Conservation (phyloP, 2,113 vertebrate genomes). For the Addax nasomaculatus region DNA sequence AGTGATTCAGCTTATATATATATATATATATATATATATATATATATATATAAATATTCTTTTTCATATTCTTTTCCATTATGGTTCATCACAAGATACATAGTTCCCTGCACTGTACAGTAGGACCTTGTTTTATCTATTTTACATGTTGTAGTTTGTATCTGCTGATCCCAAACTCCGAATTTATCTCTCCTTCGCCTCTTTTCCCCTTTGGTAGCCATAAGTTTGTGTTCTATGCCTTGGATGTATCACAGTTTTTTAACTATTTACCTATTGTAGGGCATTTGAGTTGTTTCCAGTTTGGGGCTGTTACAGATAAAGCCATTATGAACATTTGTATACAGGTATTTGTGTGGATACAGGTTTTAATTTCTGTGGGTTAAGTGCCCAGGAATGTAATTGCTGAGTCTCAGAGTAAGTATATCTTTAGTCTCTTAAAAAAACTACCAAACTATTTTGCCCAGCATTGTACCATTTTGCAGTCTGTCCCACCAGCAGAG, state of each 20-base stretch:
- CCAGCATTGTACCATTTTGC: neutral
- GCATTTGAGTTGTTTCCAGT: neutral
- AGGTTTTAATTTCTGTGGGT: neutral
- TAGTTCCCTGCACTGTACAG: neutral
- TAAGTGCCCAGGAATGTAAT: neutral
- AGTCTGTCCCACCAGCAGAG: neutral
- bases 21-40: rapidly evolving
- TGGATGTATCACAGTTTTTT: neutral
- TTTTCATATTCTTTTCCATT: neutral
- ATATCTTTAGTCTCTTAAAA: neutral
- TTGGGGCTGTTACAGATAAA: neutral
- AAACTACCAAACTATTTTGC: neutral
- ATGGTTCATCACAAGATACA: neutral
- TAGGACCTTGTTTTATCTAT: neutral
- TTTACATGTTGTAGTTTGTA: neutral
- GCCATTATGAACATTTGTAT: neutral
- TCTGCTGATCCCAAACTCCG: neutral
- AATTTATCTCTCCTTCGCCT: neutral
- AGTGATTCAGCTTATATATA: neutral
- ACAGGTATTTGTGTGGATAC: neutral
- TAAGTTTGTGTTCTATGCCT: neutral
- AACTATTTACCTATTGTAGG: neutral
- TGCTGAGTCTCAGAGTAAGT: neutral
- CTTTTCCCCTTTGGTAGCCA: neutral
- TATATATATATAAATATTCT: neutral